phyloP scores from a whole-genome alignment of 2,113 vertebrate genomes.

The Sisor rabdophorus region DNA sequence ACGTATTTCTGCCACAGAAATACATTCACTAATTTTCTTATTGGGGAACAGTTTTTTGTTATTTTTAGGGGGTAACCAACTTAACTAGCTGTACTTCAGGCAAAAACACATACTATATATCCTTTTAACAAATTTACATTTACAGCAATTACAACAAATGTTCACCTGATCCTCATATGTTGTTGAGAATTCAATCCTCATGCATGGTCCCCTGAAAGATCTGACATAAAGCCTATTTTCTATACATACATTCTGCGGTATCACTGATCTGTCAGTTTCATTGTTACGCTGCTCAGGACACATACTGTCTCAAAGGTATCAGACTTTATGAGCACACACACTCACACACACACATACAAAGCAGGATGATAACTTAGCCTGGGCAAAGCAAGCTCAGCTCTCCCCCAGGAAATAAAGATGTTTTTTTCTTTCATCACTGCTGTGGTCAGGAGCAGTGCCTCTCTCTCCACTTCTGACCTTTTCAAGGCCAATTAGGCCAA shows the following conservation, averaged over 20 bases:
- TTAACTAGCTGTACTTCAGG: neutral
- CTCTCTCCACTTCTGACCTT: constrained; percentile 44
- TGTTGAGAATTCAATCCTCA: neutral
- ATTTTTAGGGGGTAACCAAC: neutral
- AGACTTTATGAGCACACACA: neutral
- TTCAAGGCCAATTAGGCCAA: constrained; percentile 47
- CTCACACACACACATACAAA: neutral
- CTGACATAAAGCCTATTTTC: neutral
- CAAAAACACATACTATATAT: neutral
- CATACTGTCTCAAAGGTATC: neutral
- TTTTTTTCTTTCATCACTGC: neutral
- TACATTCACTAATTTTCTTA: neutral
- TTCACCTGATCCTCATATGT: neutral
- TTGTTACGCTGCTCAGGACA: neutral
- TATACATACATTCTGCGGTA: neutral
- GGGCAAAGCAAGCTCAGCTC: neutral
- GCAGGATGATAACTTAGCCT: neutral
- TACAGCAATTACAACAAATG: too few species aligned
- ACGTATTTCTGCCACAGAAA: neutral
- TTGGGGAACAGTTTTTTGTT: neutral
- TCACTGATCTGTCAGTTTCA: neutral
- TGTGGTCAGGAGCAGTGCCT: constrained; percentile 39
- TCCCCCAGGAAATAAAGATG: constrained; percentile 27
- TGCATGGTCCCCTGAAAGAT: too few species aligned
- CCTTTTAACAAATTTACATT: too few species aligned